Base-by-base conservation (phyloP, 2,113 vertebrate genomes). In the Atractosteus spatula region DNA sequence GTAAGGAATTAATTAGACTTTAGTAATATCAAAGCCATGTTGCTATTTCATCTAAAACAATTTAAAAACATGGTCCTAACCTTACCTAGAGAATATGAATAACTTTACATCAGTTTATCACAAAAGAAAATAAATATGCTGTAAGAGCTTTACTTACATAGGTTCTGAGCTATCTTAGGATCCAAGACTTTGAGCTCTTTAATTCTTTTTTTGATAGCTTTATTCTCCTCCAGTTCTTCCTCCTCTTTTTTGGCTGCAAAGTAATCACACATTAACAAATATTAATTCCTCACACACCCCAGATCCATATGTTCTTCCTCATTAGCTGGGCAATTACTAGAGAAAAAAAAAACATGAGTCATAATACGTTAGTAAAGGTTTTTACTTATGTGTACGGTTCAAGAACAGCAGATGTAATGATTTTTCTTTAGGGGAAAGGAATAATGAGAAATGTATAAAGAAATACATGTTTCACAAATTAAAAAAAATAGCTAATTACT, bases 111-210 rank as follows among this genome's bases (percentile, higher is more conserved):
- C 29, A 29, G 29, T 29, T 29, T 29, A 29, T 29, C 29, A 29
- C 29, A 29, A 29, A 29, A 29, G 29, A 29, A 29, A 29, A 29
- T 29, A 51, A 51, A 51, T 51, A 51, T 42, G 71, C 7, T 45
- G 57, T 12, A 45, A 42, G 3, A 70, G 17, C 51, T 57, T 78
- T 78, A 95, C 97, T 94, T 88, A 99, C 97, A 99, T 43, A 99
- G 91, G 85, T 99, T 99, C 87, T 99, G 97, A 6, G 97, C 96
- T 81, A 95, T 94, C 91, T 98, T 99, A 13, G 95, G 89, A 82
- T 99, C 96, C 45, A 99, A 88, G 81, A 99, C 94, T 87, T 98
- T 99, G 68, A 99, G 92, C 85, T 95, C 94, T 83, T 97, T 99
- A 81, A 98, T 96, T 88, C 91, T 90, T 82, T 96, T 99, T 87